Base-by-base conservation (phyloP, 2,888 invertebrate genomes). In the Scaptomyza reducta region DNA sequence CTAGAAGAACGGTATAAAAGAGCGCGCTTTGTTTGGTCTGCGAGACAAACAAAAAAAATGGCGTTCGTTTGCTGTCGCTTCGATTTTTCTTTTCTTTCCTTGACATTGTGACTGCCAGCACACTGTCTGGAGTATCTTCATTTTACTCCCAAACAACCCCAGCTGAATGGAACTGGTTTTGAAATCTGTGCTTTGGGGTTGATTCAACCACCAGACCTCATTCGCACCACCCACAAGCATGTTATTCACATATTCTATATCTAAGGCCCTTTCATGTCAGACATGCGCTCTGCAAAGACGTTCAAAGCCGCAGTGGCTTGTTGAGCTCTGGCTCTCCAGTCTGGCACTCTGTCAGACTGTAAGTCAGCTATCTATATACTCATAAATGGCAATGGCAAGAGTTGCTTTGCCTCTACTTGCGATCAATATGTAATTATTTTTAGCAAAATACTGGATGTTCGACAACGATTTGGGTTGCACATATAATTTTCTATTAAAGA, bases 181-280 rank as follows among this genome's bases (percentile, higher is more conserved):
- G 58, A 82, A 85, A 86, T 86, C 81, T 83, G 81, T 80, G 87
- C 74, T 80, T 86, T 86, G 84, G 82, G 82, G 82, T 86, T 83
- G 87, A 65, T 82, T 53, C 61, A 59, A 56, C 70, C 80, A 51
- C 61, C 63, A 58, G 41, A 50, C 70, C 70, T 46, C 45, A 58
- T 10, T 22, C 22, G 27, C 53, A 35, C 65, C 65, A 63, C 66
- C 70, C 73, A 61, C 66, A 54, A 62, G 14, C 55, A 75, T 59
- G 56, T 70, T 51, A 61, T 53, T 58, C 75, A 58, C 58, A 79
- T 70, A 72, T 60, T 67, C 70, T 76, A 66, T 65, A 62, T 60
- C 57, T 44, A 65, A 63, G 77, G 65, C 55, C 53, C 50, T 44
- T 40, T 47, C 59, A 46, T 61, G 63, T 27, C 68, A 86, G 85